A percentile compares a stretch with the other conserved stretches of the same genome.
Evolutionary conservation across 2,113 vertebrate genomes (phyloP).

Genomic region (Trochalopteron elliotii): DNA sequence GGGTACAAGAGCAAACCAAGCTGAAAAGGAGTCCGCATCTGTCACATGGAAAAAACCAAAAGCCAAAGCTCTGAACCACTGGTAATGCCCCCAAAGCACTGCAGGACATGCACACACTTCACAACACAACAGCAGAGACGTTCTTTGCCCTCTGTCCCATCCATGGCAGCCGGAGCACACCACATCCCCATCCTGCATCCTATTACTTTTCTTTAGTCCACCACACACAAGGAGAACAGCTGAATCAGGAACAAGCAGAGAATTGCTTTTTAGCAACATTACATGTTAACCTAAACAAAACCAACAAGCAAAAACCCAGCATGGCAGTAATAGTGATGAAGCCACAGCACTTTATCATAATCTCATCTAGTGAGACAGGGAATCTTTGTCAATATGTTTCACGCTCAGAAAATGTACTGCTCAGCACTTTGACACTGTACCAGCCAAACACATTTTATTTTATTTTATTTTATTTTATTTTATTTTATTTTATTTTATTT

Average conservation of each 20-base stretch:
- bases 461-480: not conserved
- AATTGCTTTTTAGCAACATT: not conserved
- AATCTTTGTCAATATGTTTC: conserved; percentile 18
- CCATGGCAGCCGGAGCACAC: not conserved
- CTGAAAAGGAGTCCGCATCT: not conserved
- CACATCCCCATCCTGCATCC: not conserved
- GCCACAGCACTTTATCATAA: conserved; percentile 43
- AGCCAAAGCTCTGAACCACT: not conserved
- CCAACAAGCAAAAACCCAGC: not conserved
- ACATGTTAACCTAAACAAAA: not conserved
- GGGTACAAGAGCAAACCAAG: not conserved
- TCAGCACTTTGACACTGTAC: conserved; percentile 2
- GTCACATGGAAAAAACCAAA: not conserved
- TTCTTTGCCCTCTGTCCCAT: not conserved
- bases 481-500: not conserved
- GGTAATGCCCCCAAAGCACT: not conserved
- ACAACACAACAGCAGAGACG: fast-evolving
- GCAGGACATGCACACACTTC: not conserved
- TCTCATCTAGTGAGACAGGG: not conserved
- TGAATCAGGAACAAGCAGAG: not conserved
- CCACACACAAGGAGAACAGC: not conserved
- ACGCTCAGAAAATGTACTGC: conserved; percentile 28
- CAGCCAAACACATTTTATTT: not conserved
- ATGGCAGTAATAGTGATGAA: conserved; percentile 7
- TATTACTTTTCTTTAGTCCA: not conserved